Evolutionary conservation across 2,113 vertebrate species (phyloP), one percentile per base, ranked within the genome.

Genomic region (Otus sunia): DNA sequence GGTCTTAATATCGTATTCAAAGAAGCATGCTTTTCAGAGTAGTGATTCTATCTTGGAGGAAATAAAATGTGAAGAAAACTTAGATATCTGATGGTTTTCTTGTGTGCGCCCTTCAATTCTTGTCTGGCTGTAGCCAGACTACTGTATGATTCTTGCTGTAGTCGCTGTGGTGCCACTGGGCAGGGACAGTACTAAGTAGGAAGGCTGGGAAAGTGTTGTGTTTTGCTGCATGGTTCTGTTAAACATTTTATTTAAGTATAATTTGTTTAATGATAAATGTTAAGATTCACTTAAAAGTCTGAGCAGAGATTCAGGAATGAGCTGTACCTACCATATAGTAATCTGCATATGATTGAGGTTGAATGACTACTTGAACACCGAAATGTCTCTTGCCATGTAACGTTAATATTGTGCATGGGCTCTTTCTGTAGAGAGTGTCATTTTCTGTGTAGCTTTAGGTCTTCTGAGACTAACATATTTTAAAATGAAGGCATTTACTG

Each of bases 291-390:
- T 77, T 88, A 79, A 52, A 83, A 94, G 81, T 95, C 73, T 92
- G 71, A 82, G 76, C 83, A 90, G 84, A 94, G 88, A 92, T 96
- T 94, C 71, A 92, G 78, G 95, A 96, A 68, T 96, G 95, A 96
- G 95, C 86, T 95, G 83, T 97, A 95, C 88, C 95, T 98, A 96
- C 95, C 98, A 79, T 97, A 94, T 92, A 98, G 96, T 97, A 97
- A 97, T 97, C 93, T 98, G 95, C 95, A 97, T 97, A 97, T 97
- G 97, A 96, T 80, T 95, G 88, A 97, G 94, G 37, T 91, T 84
- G 90, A 97, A 85, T 95, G 69, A 91, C 77, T 59, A 41, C 83
- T 82, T 91, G 94, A 95, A 94, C 91, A 81, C 86, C 36, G 30
- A 77, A 90, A 89, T 96, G 88, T 97, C 30, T 79, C 20, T 97